These are phyloP conservation scores for Epinotia brunnichana DNA, from an alignment of 2,888 invertebrate genomes.

Conservation along the genomic window DNA sequence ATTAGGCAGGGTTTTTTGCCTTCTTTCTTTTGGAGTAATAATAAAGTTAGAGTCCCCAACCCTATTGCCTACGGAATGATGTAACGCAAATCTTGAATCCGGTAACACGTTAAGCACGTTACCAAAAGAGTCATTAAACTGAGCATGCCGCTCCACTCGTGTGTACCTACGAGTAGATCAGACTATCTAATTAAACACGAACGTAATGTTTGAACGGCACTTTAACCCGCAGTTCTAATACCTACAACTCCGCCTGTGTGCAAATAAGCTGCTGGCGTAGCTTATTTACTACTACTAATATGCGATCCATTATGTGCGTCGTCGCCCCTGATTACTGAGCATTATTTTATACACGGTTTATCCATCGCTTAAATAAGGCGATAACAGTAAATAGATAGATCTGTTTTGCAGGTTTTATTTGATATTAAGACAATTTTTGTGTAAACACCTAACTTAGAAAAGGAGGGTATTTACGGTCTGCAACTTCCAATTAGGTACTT, in stretches of 20 bases:
- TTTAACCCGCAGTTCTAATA: constrained; percentile 43
- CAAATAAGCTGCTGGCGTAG: constrained; percentile 53
- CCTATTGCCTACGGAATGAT: no score
- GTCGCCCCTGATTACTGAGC: constrained; percentile 30
- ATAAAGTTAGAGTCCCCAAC: no score
- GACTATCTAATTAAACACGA: constrained; percentile 43
- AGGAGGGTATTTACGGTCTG: no score
- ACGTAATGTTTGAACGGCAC: constrained; percentile 44
- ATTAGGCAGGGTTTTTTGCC: no score
- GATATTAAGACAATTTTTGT: not conserved
- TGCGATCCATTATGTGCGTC: constrained; percentile 33
- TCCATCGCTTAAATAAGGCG: constrained; percentile 2
- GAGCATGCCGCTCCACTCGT: constrained; percentile 24
- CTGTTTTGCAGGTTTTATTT: not conserved
- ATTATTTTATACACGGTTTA: constrained; percentile 17
- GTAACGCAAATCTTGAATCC: constrained; percentile 27
- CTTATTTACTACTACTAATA: constrained; percentile 46
- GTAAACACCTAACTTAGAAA: not conserved
- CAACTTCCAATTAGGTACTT: no score
- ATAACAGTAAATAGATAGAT: not conserved
- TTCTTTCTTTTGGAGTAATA: no score
- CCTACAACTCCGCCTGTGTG: constrained; percentile 46
- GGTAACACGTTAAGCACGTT: constrained; percentile 34
- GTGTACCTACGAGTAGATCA: constrained; percentile 22
- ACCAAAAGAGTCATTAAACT: constrained; percentile 42